phyloP scores from a whole-genome alignment of 2,113 vertebrate species.

The Tupaia chinensis region DNA sequence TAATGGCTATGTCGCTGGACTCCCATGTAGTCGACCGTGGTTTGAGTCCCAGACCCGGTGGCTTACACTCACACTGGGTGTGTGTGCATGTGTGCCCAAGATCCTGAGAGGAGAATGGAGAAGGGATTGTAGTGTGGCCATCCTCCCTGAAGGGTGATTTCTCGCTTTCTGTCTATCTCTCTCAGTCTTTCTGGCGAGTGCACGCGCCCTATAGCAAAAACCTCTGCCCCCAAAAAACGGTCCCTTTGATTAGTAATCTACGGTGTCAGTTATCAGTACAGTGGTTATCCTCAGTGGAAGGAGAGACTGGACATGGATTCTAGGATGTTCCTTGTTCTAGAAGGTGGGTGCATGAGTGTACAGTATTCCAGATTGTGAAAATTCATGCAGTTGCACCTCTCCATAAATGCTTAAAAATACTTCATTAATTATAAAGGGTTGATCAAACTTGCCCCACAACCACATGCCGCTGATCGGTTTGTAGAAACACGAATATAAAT shows the following conservation, averaged over 20 bases:
- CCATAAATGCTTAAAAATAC: slow-evolving; percentile 5
- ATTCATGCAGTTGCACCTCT: neutral
- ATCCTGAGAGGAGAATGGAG: too few relatives aligned
- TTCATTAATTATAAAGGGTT: neutral
- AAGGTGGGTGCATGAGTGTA: neutral
- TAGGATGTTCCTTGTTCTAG: neutral
- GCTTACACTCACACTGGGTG: too few relatives aligned
- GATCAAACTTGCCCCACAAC: neutral
- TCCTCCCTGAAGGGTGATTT: too few relatives aligned
- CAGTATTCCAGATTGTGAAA: neutral
- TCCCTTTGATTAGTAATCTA: slow-evolving; percentile 6
- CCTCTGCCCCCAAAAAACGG: neutral
- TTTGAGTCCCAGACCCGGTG: too few relatives aligned
- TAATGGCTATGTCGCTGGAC: too few relatives aligned
- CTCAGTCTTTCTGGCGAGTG: too few relatives aligned
- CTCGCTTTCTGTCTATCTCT: too few relatives aligned
- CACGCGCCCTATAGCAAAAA: too few relatives aligned
- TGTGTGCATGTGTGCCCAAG: too few relatives aligned
- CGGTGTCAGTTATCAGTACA: neutral
- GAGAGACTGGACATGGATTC: neutral
- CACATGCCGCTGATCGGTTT: neutral
- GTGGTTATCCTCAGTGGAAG: neutral
- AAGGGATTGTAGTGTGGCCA: too few relatives aligned
- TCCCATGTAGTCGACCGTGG: too few relatives aligned
- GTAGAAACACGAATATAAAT: neutral